Base-by-base conservation (phyloP, 2,888 invertebrate genomes). In the Catocala nupta region DNA sequence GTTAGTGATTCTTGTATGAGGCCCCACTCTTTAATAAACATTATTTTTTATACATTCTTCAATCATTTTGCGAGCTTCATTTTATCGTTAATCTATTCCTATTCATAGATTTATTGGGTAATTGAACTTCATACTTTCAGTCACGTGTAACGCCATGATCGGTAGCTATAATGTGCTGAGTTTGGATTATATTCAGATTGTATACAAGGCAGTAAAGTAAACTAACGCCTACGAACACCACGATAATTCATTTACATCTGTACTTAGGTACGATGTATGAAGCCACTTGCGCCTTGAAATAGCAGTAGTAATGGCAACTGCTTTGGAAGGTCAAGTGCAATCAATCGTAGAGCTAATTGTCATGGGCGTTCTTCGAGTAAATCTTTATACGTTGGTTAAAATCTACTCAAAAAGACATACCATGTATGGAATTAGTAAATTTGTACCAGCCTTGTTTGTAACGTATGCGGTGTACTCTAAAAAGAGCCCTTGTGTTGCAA, bases 121-220 rank as follows among this genome's bases (percentile, higher is more conserved):
- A 39, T 47, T 47, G 47, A 47, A 47, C 47, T 47, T 13, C 25
- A 1, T 12, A 5, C 25, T 47, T 0, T 34, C 39, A 33, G 52
- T 62, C 56, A 52, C 61, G 61, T 52, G 56, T 47, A 12, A 7
- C 16, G 50, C 48, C 62, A 62, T 44, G 48, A 53, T 54, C 42
- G 50, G 54, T 39, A 54, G 44, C 16, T 47, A 57, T 53, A 49
- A 57, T 56, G 39, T 48, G 43, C 44, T 47, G 55, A 52, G 48
- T 50, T 58, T 54, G 49, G 48, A 63, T 58, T 63, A 63, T 49
- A n/a, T 49, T 45, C 50, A 54, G 54, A 49, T 39, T 57, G 53
- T 63, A 54, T 57, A 53, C 62, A 57, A 52, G 53, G 36, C 25
- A 42, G 25, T 62, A 52, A 62, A 42, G 25, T 62, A 52, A 62